Evolutionary conservation across 2,113 vertebrate species (phyloP).

Genomic region (Phalacrocorax carbo): DNA sequence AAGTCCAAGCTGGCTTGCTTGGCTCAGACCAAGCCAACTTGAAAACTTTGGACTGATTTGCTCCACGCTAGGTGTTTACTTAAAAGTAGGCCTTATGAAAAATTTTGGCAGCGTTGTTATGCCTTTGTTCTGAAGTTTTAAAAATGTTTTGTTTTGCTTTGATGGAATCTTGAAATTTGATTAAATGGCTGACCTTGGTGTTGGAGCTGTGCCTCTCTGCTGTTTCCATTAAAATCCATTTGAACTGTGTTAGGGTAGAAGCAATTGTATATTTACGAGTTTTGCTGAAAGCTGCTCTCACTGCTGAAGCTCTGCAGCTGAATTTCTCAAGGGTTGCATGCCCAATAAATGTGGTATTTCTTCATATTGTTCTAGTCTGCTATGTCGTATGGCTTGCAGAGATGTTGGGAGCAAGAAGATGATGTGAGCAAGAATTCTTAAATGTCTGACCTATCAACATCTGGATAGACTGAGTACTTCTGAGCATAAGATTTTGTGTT

Average conservation of each 20-base stretch:
- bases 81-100: neutral
- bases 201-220: constrained; percentile 17
- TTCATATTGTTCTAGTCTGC: neutral
- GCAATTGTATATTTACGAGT: neutral
- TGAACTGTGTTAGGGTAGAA: neutral
- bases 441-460: neutral
- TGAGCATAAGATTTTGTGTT: neutral
- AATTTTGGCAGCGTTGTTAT: neutral
- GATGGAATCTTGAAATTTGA: constrained; percentile 19
- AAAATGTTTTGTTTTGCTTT: constrained; percentile 18
- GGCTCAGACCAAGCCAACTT: neutral
- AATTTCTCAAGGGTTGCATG: neutral
- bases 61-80: neutral
- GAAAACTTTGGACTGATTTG: neutral
- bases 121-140: neutral
- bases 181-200: neutral
- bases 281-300: neutral
- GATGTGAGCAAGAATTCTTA: neutral
- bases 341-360: neutral
- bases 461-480: neutral
- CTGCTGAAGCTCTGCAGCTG: neutral
- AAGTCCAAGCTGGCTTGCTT: neutral
- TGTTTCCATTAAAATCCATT: neutral
- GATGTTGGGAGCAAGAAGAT: neutral
- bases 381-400: neutral